phyloP scores from a whole-genome alignment of 2,113 vertebrate species.

The Gallinago media region DNA sequence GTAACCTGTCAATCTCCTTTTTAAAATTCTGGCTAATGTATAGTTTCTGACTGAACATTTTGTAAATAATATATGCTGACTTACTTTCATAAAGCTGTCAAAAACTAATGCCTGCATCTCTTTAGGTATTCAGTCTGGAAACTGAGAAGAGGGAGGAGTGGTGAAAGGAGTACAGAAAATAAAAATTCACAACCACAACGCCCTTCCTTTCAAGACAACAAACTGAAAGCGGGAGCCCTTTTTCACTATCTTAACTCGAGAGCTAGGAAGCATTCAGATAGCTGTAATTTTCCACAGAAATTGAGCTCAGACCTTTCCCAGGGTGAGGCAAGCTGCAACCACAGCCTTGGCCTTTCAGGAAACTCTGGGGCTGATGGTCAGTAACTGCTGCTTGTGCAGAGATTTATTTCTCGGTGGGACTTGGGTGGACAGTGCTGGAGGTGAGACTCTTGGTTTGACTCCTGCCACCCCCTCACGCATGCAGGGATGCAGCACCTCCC shows the following conservation, averaged over 20 bases:
- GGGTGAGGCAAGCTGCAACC: not conserved
- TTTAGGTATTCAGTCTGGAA: not conserved
- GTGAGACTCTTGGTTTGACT: not conserved
- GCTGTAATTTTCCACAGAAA: constrained; percentile 9
- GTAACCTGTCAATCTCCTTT: not conserved
- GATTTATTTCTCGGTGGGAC: not conserved
- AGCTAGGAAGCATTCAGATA: not conserved
- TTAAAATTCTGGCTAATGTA: not conserved
- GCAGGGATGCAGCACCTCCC: not conserved
- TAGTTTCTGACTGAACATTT: not conserved
- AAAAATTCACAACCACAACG: not conserved
- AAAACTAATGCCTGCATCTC: not conserved
- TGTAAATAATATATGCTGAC: not conserved
- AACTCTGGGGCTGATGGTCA: not conserved
- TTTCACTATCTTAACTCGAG: not conserved
- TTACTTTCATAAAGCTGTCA: not conserved
- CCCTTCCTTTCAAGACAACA: not conserved
- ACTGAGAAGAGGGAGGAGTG: not conserved
- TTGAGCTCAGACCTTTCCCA: not conserved
- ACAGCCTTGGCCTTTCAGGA: not conserved
- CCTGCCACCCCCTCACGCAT: not conserved
- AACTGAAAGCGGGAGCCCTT: not conserved
- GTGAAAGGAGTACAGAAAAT: not conserved
- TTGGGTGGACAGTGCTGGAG: not conserved
- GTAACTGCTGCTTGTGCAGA: not conserved